Percentiles rank a stretch among this genome's conserved stretches.
Evolutionary conservation across 1,140 invertebrate species (phyloP).

Genomic region (Steinernema feltiae): DNA sequence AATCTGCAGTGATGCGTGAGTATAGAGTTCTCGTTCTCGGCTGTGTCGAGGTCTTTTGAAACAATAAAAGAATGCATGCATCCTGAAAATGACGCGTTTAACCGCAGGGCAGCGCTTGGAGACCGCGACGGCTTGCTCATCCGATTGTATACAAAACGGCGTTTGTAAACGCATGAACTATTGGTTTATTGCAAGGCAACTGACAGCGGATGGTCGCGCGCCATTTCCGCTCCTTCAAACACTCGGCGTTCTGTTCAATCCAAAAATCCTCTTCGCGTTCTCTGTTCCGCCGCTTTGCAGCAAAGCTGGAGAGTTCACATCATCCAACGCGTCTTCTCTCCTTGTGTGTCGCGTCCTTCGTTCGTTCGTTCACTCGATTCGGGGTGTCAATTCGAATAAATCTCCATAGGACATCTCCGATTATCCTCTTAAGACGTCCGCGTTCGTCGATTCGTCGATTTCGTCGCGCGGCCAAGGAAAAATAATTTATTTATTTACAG

Average conservation of each 20-base stretch:
- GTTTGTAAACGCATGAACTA: too few species aligned
- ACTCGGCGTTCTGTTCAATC: too few species aligned
- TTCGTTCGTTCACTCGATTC: background rate
- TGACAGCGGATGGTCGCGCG: too few species aligned
- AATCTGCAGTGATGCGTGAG: background rate
- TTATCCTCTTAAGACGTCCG: background rate
- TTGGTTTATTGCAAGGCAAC: too few species aligned
- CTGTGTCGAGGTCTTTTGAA: background rate
- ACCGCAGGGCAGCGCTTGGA: background rate
- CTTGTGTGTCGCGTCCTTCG: background rate
- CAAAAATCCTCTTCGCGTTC: too few species aligned
- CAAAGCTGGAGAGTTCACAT: too few species aligned
- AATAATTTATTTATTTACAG: background rate
- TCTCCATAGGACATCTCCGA: background rate
- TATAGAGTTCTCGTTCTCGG: background rate
- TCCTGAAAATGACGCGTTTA: background rate
- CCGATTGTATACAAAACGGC: too few species aligned
- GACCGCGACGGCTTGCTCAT: too few species aligned
- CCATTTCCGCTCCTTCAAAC: too few species aligned
- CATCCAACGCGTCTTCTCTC: background rate
- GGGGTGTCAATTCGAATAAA: background rate
- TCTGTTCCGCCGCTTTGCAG: too few species aligned
- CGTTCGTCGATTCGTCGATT: background rate
- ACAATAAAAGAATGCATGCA: background rate
- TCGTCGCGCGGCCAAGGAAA: background rate